Conservation (phyloP, 2,888 invertebrate species). For the Phyllotreta striolata region DNA sequence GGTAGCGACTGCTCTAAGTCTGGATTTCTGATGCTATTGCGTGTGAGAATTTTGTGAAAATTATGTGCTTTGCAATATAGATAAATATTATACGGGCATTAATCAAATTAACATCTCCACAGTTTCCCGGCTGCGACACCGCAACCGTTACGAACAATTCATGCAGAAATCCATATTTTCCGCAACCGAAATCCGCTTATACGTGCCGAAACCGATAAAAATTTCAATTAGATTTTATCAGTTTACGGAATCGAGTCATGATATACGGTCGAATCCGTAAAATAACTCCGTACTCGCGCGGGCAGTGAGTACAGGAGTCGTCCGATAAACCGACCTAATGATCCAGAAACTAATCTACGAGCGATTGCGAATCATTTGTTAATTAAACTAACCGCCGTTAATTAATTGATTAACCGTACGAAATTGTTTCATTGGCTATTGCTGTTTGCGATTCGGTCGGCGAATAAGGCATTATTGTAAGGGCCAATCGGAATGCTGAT, state of each 20-base stretch:
- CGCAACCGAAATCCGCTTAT: no score
- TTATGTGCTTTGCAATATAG: no score
- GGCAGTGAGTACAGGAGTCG: constrained; percentile 32
- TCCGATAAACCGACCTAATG: constrained; percentile 44
- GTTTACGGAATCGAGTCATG: constrained; percentile 19
- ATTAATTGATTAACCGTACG: constrained; percentile 39
- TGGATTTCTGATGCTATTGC: no score
- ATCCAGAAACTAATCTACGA: constrained; percentile 44
- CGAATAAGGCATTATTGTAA: not conserved
- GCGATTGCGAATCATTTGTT: constrained; percentile 46
- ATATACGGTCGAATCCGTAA: constrained; percentile 32
- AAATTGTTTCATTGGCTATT: constrained; percentile 23
- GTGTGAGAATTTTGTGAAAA: no score
- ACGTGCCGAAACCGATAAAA: constrained; percentile 10
- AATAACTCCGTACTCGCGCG: constrained; percentile 32
- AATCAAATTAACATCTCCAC: no score
- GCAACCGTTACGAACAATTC: no score
- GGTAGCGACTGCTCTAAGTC: no score
- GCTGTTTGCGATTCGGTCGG: constrained; percentile 9
- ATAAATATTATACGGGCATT: no score
- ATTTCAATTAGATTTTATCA: constrained; percentile 24
- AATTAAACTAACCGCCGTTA: constrained; percentile 45
- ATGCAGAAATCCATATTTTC: no score
- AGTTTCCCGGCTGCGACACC: no score
- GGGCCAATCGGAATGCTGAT: not conserved